These are phyloP conservation scores for Gila orcuttii DNA, from an alignment of 2,113 vertebrate genomes.

Conservation along the genomic window DNA sequence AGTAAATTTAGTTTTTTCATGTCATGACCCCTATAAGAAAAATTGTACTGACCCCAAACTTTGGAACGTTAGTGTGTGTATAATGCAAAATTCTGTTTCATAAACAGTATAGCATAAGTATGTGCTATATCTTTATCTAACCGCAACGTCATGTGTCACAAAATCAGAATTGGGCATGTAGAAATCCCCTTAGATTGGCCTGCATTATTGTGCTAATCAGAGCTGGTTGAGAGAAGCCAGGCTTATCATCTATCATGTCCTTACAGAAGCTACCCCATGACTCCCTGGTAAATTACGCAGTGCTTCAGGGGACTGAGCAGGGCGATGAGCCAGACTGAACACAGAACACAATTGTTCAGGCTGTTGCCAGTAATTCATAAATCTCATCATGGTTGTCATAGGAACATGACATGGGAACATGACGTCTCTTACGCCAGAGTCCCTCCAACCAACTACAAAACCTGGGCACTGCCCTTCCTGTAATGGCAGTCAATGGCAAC, in stretches of 20 bases:
- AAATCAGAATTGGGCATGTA: neutral
- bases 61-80: neutral
- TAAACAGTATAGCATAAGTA: too few species aligned
- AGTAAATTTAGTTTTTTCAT: too few species aligned
- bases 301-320: slow-evolving; percentile 30
- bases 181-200: slow-evolving; percentile 19
- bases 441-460: neutral
- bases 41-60: neutral
- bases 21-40: too few species aligned
- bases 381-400: slow-evolving; percentile 46
- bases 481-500: too few species aligned
- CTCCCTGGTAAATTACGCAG: slow-evolving; percentile 27
- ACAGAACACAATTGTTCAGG: slow-evolving; percentile 49
- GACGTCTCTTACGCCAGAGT: neutral
- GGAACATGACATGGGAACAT: neutral
- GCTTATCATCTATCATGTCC: slow-evolving; percentile 18
- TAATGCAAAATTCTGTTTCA: neutral
- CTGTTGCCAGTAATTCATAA: slow-evolving; percentile 35
- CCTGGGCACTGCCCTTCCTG: slow-evolving; percentile 22
- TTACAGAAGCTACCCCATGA: slow-evolving; percentile 40
- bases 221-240: slow-evolving; percentile 14
- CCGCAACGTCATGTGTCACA: neutral
- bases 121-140: neutral
- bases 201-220: neutral
- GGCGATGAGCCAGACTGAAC: slow-evolving; percentile 36